Base-by-base conservation (phyloP, 92 coral and sea anemone genomes). In the Micromussa lordhowensis region DNA sequence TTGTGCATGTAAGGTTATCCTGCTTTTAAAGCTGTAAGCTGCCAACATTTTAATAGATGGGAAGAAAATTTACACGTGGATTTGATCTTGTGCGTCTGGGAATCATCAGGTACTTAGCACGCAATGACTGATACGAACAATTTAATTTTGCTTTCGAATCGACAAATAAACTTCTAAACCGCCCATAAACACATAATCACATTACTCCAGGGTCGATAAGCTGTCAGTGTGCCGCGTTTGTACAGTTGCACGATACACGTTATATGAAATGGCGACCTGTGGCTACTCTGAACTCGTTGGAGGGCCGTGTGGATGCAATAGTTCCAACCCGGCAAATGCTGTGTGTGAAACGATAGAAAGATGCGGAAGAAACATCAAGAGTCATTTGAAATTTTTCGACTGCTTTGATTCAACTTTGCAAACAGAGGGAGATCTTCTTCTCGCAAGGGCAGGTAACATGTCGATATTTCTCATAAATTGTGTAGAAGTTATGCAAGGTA, bases 401-500 rank as follows among this genome's bases (percentile, higher is more conserved):
- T n/a, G n/a, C 68, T 85, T 17, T 53, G 82, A 85, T 84, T 84
- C 82, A 57, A 30, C 53, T 26, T 30, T 85, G 79, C 28, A 57
- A 35, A 75, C 55, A 53, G 75, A 57, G 19, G 58, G 73, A 34
- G 90, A 87, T 87, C 90, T 86, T 44, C 77, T 86, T 34, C 66
- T 86, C 3, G 89, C 89, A 4, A 58, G 89, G 35, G 90, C 90
- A 76, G 90, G 90, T 86, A 77, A 86, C 78, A 34, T 36, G 40
- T 36, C 40, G 4, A 36, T 36, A 36, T 36, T 36, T 36, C 40
- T 36, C 40, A 36, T 2, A 36, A 36, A 36, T 36, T 36, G 40
- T 36, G 40, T 36, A 36, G 4, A 36, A 36, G 40, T 36, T 36
- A 36, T 36, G 40, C 40, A 36, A 36, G 40, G 40, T 36, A 36